Base-by-base conservation (phyloP, 2,113 vertebrate genomes). In the Onychorhynchus coronatus region DNA sequence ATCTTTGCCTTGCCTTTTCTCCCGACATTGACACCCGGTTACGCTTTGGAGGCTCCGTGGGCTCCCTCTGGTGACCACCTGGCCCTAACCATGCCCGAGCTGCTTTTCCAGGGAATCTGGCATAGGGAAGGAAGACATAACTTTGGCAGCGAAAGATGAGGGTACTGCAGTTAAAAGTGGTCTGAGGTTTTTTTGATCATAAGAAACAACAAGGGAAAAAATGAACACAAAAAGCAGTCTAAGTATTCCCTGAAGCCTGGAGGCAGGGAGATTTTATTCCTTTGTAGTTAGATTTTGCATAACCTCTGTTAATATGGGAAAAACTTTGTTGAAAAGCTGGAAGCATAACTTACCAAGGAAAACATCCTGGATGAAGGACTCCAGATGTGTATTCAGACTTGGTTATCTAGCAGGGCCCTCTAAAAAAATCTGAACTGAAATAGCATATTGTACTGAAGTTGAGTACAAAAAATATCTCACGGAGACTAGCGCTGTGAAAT, bases 11-110 rank as follows among this genome's bases (percentile, higher is more conserved):
- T 3, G 3, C 12, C 50, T 39, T 31, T 31, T 8, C 49, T 72
- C 23, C 11, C 8, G 14, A 3, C 8, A 1, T 0, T 0, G 30
- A 1, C 2, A 11, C 9, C 30, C 0, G 0, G 22, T 22, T 21
- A 9, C 5, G 1, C 10, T 53, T 33, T 9, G 35, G 30, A 46
- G 89, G 44, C 15, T 65, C 10, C 6, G 11, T 30, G 22, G 31
- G 44, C 89, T 96, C 94, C 91, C 91, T 92, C 89, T 89, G 77
- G 77, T 89, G 91, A 61, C 52, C 75, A 14, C 33, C 31, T 37
- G 58, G 9, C 61, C 35, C 58, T 6, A 20, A 28, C 52, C 8
- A 27, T 25, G 12, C 42, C 52, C 18, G 30, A 71, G 52, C 7
- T 2, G 1, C 47, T 94, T 80, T 88, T 63, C 76, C 30, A 6